Evolutionary conservation across 2,888 invertebrate species (phyloP).

Genomic region (Brenthis hecate): DNA sequence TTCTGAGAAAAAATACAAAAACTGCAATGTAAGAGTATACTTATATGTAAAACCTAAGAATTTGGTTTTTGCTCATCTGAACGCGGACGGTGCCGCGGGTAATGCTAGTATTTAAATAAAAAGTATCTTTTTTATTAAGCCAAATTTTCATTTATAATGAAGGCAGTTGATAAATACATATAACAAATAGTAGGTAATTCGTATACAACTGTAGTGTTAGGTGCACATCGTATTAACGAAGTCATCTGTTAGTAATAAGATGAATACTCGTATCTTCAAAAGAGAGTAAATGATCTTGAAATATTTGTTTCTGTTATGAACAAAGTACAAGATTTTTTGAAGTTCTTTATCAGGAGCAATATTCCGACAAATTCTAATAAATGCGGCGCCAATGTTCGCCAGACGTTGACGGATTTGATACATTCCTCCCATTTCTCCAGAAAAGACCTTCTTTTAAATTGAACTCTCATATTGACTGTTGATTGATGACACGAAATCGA

Average conservation of each 20-base stretch:
- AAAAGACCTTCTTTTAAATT: conserved; percentile 51
- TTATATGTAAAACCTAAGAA: too few species aligned
- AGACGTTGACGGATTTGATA: conserved; percentile 61
- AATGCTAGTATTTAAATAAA: too few species aligned
- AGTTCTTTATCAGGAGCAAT: conserved; percentile 16
- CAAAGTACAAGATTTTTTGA: conserved; percentile 19
- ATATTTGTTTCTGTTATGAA: conserved; percentile 8
- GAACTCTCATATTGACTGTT: conserved; percentile 53
- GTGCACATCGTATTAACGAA: too few species aligned
- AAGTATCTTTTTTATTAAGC: too few species aligned
- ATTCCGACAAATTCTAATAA: conserved; percentile 34
- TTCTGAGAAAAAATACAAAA: too few species aligned
- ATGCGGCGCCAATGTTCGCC: conserved; percentile 30
- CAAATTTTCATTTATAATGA: too few species aligned
- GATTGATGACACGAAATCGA: conserved; percentile 50
- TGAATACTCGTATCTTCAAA: not conserved
- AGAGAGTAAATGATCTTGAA: conserved; percentile 4
- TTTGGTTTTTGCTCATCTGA: too few species aligned
- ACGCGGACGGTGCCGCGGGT: too few species aligned
- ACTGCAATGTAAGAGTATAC: too few species aligned
- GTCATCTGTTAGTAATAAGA: not conserved
- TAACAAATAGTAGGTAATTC: too few species aligned
- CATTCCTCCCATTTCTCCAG: conserved; percentile 40
- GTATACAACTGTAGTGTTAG: too few species aligned
- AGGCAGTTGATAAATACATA: too few species aligned